Evolutionary conservation across 2,888 invertebrate genomes (phyloP).

Genomic region (Scaptomyza reducta): DNA sequence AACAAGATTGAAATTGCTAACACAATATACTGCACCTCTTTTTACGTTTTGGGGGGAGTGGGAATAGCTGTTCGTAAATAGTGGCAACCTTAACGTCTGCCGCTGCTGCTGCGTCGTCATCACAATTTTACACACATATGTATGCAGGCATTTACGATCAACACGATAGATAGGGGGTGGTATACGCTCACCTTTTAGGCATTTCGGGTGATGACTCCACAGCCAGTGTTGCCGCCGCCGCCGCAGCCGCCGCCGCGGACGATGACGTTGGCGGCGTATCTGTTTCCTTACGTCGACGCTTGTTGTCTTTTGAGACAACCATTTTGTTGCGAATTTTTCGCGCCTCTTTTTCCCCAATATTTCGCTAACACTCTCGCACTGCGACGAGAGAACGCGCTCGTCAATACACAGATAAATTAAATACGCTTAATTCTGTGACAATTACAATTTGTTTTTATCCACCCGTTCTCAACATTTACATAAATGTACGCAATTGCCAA

Average conservation of each 20-base stretch:
- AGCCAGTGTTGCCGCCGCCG: conserved; percentile 61
- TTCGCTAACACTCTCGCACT: conserved; percentile 25
- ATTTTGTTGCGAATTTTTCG: conserved; percentile 81
- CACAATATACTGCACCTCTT: conserved; percentile 55
- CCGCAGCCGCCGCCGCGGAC: conserved; percentile 54
- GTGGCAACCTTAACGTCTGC: conserved; percentile 13
- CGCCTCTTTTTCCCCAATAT: conserved; percentile 71
- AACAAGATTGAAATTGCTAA: conserved; percentile 38
- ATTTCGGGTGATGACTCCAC: conserved; percentile 84
- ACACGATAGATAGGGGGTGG: conserved; percentile 31
- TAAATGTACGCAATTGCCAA: conserved; percentile 68
- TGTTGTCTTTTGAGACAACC: conserved; percentile 84
- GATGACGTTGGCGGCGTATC: conserved; percentile 78
- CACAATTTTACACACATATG: conserved; percentile 38
- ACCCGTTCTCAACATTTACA: conserved; percentile 48
- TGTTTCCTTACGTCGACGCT: conserved; percentile 83
- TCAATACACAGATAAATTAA: conserved; percentile 42
- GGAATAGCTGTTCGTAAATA: conserved; percentile 27
- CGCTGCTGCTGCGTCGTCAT: conserved; percentile 48
- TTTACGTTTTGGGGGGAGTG: conserved; percentile 16
- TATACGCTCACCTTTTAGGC: conserved; percentile 83
- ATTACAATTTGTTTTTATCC: conserved; percentile 62
- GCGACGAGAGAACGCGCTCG: conserved; percentile 27
- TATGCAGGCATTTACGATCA: conserved; percentile 32
- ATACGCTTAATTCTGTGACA: conserved; percentile 27